A percentile compares a stretch with the other conserved stretches of the same genome.
Conservation (phyloP, 2,888 invertebrate genomes). For the Lobophora halterata region DNA sequence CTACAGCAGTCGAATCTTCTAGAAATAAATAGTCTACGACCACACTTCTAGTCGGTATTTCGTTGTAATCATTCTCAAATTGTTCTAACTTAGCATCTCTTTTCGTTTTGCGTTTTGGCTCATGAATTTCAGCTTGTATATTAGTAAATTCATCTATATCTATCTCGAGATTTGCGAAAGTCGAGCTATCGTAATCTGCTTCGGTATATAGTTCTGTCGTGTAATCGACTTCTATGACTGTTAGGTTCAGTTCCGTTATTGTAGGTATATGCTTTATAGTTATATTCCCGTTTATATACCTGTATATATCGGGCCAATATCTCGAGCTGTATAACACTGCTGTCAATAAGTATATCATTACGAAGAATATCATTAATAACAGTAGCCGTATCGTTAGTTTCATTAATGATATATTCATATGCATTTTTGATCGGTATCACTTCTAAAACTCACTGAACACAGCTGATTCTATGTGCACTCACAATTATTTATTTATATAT, state of each 20-base stretch:
- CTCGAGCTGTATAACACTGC: constrained; percentile 56
- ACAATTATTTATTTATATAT: background rate
- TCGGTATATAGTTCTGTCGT: constrained; percentile 52
- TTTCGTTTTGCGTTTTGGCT: constrained; percentile 25
- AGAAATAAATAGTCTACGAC: constrained; percentile 56
- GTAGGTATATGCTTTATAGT: constrained; percentile 68
- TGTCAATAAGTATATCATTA: constrained; percentile 57
- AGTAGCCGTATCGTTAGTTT: constrained; percentile 55
- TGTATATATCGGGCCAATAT: constrained; percentile 69
- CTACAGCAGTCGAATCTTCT: constrained; percentile 34
- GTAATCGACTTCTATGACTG: constrained; percentile 42
- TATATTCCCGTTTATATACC: constrained; percentile 65
- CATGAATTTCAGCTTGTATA: constrained; percentile 40
- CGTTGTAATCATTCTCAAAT: constrained; percentile 41
- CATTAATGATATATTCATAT: constrained; percentile 43
- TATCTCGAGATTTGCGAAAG: constrained; percentile 38
- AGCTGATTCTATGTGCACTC: no score
- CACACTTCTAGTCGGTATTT: constrained; percentile 38
- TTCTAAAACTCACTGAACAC: background rate
- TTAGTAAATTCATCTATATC: constrained; percentile 46
- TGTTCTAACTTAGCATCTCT: constrained; percentile 36
- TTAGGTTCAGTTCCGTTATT: constrained; percentile 58
- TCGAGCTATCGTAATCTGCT: constrained; percentile 41
- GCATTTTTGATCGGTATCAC: constrained; percentile 41
- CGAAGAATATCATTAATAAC: constrained; percentile 55